Evolutionary conservation across 2,888 invertebrate species (phyloP).

Genomic region (Entomobrya proxima): DNA sequence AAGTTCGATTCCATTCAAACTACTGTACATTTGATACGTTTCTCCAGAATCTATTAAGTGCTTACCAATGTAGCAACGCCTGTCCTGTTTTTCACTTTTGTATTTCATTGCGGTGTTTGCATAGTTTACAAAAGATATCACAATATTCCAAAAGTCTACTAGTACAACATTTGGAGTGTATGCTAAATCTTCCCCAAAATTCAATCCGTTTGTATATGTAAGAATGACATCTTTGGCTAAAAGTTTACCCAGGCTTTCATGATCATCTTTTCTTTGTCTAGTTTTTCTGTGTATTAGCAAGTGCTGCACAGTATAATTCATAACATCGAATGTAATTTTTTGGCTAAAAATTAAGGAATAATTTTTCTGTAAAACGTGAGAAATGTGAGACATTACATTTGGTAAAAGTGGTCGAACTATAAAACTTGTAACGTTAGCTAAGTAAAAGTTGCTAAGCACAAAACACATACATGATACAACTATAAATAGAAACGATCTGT

Average conservation of each 20-base stretch:
- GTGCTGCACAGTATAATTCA: no score
- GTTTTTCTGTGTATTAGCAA: no score
- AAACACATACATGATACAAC: no score
- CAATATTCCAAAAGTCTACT: background rate
- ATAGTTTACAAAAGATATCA: background rate
- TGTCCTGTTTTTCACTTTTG: background rate
- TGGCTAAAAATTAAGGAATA: no score
- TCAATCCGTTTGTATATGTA: background rate
- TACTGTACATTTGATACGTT: background rate
- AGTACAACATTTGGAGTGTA: background rate
- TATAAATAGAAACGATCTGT: no score
- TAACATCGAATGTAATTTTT: no score
- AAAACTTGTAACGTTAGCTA: no score
- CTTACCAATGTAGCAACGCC: background rate
- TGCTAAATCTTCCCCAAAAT: background rate
- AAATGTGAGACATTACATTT: no score
- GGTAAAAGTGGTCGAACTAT: no score
- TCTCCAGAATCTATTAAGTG: background rate
- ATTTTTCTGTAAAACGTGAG: no score
- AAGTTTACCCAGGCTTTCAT: background rate
- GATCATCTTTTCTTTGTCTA: no score
- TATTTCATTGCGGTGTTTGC: background rate
- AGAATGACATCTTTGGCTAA: background rate
- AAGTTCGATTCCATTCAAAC: background rate
- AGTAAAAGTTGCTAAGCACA: no score